These are phyloP conservation scores for Mamestra brassicae DNA, from an alignment of 2,888 invertebrate species.

Conservation along the genomic window DNA sequence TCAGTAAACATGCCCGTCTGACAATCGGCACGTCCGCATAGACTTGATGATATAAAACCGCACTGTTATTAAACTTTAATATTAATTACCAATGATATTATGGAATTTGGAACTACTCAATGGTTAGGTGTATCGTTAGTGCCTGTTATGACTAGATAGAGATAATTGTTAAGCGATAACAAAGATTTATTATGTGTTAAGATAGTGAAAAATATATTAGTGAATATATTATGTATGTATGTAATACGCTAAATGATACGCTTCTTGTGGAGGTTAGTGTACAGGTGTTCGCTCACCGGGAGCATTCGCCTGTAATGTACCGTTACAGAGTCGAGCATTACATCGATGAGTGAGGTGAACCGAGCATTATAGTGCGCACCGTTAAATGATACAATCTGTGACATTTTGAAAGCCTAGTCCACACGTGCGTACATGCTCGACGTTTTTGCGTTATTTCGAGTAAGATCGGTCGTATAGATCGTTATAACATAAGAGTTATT, in stretches of 20 bases:
- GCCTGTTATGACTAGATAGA: slow-evolving; percentile 55
- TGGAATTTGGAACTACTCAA: slow-evolving; percentile 18
- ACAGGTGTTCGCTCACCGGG: not conserved
- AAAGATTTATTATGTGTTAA: slow-evolving; percentile 51
- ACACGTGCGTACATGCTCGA: too few species aligned
- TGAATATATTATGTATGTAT: slow-evolving; percentile 35
- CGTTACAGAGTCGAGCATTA: too few species aligned
- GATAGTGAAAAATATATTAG: slow-evolving; percentile 29
- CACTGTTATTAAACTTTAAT: slow-evolving; percentile 6
- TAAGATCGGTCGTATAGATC: too few species aligned
- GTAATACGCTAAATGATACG: slow-evolving; percentile 29
- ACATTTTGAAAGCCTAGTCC: too few species aligned
- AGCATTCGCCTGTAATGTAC: too few species aligned
- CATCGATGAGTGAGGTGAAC: too few species aligned
- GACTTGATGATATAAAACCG: slow-evolving; percentile 41
- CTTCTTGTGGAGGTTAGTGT: slow-evolving; percentile 37
- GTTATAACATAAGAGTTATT: too few species aligned
- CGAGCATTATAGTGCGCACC: too few species aligned
- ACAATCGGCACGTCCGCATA: slow-evolving; percentile 54
- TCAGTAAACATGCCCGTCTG: slow-evolving; percentile 9
- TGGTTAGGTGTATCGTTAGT: slow-evolving; percentile 48
- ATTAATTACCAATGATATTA: slow-evolving; percentile 18
- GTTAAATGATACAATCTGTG: too few species aligned
- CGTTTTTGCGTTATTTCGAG: too few species aligned
- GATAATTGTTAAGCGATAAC: slow-evolving; percentile 53